These are phyloP conservation scores for Thomomys bottae DNA, from an alignment of 2,113 vertebrate species.

Conservation along the genomic window DNA sequence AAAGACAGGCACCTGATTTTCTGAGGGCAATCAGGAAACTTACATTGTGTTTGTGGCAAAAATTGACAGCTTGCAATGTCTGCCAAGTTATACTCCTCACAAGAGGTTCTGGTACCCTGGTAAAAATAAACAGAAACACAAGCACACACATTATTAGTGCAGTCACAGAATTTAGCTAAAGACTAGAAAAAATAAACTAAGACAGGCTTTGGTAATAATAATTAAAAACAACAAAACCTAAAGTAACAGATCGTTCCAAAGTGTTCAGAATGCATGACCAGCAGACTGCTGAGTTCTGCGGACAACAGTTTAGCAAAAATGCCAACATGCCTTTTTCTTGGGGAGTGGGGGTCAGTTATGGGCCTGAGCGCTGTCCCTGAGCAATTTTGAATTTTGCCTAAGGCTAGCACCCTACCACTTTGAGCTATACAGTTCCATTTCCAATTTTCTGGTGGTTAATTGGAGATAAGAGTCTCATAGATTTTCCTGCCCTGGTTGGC, in stretches of 20 bases:
- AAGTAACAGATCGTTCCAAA: background rate
- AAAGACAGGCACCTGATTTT: background rate
- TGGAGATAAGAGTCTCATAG: no score
- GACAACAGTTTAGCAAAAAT: background rate
- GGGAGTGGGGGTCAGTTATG: no score
- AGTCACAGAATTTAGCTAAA: constrained; percentile 25
- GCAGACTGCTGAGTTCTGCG: background rate
- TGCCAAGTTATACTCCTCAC: constrained; percentile 97
- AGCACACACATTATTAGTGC: constrained; percentile 52
- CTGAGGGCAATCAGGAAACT: constrained; percentile 74
- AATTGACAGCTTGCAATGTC: constrained; percentile 96
- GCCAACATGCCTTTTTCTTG: background rate
- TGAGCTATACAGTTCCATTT: no score
- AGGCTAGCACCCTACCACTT: no score
- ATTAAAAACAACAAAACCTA: background rate
- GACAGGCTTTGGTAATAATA: background rate
- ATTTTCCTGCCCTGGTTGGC: no score
- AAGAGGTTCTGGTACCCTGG: constrained; percentile 93
- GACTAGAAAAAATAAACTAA: background rate
- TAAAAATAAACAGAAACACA: constrained; percentile 55
- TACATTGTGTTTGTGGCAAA: constrained; percentile 97
- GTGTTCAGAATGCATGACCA: background rate
- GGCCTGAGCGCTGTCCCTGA: no score
- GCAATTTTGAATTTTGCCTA: no score
- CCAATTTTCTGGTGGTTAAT: no score